phyloP scores from a whole-genome alignment of 2,888 invertebrate genomes.

The Halictus quadricinctus region DNA sequence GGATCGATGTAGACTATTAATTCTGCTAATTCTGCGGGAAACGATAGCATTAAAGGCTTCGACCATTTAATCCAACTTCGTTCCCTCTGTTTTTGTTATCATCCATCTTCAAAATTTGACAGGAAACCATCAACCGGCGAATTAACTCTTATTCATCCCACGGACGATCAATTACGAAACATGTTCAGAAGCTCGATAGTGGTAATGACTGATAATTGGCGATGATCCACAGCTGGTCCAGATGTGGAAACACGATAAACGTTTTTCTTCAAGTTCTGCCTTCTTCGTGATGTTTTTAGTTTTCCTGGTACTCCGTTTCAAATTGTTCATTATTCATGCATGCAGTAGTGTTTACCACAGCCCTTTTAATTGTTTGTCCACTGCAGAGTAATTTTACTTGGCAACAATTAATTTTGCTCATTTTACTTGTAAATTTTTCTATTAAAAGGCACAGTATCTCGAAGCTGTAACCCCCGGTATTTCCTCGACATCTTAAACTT shows the following conservation, averaged over 20 bases:
- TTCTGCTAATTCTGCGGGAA: not conserved
- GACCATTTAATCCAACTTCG: slow-evolving; percentile 8
- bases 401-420: not conserved
- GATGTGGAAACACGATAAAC: not conserved
- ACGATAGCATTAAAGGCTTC: not conserved
- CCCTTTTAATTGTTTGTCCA: not conserved
- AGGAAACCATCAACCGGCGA: not conserved
- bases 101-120: not conserved
- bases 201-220: not conserved
- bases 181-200: not conserved
- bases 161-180: not conserved
- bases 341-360: not conserved
- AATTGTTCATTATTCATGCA: not conserved
- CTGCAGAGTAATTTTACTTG: too few relatives aligned
- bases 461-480: not conserved
- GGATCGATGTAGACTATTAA: slow-evolving; percentile 23
- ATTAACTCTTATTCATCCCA: not conserved
- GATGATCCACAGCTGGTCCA: not conserved
- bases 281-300: not conserved
- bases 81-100: slow-evolving; percentile 13
- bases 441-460: not conserved
- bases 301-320: not conserved
- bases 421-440: not conserved
- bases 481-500: not conserved
- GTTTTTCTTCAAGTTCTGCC: not conserved